Evolutionary conservation across 2,113 vertebrate species (phyloP), one percentile per base, ranked within the genome.

Genomic region (Chrysemys picta): DNA sequence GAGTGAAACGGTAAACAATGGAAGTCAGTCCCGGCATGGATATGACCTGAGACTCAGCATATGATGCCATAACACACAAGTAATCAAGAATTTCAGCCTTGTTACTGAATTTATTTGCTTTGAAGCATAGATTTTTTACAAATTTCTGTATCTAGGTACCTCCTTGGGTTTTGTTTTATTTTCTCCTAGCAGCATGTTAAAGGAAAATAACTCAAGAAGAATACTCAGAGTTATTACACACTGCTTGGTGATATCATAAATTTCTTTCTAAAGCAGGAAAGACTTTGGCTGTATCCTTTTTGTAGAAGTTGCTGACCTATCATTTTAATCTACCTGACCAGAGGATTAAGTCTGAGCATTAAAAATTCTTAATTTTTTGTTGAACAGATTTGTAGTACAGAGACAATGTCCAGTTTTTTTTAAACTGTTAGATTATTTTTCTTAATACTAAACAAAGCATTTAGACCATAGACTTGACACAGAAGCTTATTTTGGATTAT

Each of bases 1-100:
- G 65, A 72, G 65, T 38, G 24, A 47, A 47, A 45, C 3, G 4
- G 22, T 27, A 29, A 0, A 1, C 2, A 35, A 83, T 4, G 31
- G 50, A 85, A 89, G 54, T 10, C 45, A 17, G 87, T 9, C 49
- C 59, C n/a, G 82, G 54, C 31, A 7, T 0, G 1, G 45, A 52
- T 22, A 17, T 0, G 12, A 47, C 24, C 38, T 13, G 24, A 47
- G 42, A 47, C 24, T 12, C 42, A 45, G 25, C 22, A 24, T 7
- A 45, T 42, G 75, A 27, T 47, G 38, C 69, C 29, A 35, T n/a
- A 85, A 1, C 0, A 54, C 75, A 65, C 4, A 31, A 93, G 57
- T 0, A 0, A 10, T 78, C 6, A 19, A 10, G 2, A 85, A 29
- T 11, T 12, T 0, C 52, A 52, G 5, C 1, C 1, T 81, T 56